A percentile compares a stretch with the other conserved stretches of the same genome.
phyloP scores from a whole-genome alignment of 2,797 vertebrate species.

The Artibeus jamaicensis region DNA sequence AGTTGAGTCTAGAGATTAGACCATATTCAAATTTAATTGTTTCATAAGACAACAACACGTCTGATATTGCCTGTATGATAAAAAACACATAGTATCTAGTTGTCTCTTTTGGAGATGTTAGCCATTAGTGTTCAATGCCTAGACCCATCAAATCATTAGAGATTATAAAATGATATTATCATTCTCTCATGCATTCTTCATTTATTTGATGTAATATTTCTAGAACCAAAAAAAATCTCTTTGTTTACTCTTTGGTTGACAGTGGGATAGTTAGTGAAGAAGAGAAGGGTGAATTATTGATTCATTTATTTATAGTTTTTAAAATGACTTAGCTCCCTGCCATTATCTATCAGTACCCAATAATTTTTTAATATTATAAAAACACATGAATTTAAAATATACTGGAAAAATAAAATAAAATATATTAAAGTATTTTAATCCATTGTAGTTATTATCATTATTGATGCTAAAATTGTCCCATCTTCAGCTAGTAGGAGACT shows the following conservation, averaged over 20 bases:
- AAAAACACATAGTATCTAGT: neutral
- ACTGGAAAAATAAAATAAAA: neutral
- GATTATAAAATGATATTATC: neutral
- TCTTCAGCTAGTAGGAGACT: neutral
- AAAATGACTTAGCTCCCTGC: neutral
- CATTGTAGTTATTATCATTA: neutral
- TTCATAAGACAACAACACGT: neutral
- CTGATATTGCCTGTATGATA: neutral
- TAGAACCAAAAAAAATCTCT: neutral
- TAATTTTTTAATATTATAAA: neutral
- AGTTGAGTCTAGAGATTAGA: neutral
- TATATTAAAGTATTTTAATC: neutral
- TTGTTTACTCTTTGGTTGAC: neutral
- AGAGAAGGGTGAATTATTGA: neutral
- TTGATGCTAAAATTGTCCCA: neutral
- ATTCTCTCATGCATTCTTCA: neutral
- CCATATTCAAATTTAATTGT: neutral
- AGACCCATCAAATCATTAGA: neutral
- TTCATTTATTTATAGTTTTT: neutral
- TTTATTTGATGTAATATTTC: neutral
- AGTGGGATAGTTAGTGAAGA: neutral
- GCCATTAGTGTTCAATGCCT: neutral
- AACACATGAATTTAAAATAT: neutral
- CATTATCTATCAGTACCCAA: neutral
- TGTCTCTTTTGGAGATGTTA: neutral